phyloP scores from a whole-genome alignment of 2,113 vertebrate species.

The Lagopus leucura region DNA sequence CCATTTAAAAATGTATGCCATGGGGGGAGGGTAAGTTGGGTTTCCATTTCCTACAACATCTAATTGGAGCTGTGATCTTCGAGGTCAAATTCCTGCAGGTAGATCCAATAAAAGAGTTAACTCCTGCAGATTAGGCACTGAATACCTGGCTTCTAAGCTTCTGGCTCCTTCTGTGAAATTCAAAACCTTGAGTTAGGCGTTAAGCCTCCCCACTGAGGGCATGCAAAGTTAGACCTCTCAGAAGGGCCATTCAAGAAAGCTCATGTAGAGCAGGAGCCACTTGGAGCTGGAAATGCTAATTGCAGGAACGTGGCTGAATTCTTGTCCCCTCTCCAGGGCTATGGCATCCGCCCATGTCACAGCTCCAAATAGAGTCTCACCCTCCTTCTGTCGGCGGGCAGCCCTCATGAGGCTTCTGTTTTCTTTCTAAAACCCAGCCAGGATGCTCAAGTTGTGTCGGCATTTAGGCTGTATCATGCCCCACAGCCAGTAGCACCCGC shows the following conservation, averaged over 20 bases:
- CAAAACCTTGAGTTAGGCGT: slow-evolving; percentile 25
- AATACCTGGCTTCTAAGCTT: slow-evolving; percentile 38
- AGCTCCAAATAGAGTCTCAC: slow-evolving; percentile 54
- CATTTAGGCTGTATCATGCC: background rate
- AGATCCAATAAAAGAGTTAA: slow-evolving; percentile 36
- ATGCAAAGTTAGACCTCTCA: slow-evolving; percentile 46
- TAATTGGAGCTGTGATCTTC: background rate
- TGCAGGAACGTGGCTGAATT: slow-evolving; percentile 44
- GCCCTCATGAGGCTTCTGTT: background rate
- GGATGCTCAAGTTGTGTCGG: background rate
- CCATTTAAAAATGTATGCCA: background rate
- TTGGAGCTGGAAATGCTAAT: slow-evolving; percentile 65
- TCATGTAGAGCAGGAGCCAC: background rate
- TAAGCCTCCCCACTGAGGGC: slow-evolving; percentile 43
- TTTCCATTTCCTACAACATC: background rate
- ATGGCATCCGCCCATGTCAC: background rate
- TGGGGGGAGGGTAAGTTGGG: background rate
- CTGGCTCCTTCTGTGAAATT: slow-evolving; percentile 66
- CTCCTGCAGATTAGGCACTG: background rate
- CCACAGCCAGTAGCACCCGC: accelerated
- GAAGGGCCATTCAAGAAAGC: slow-evolving; percentile 61
- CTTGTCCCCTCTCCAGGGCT: slow-evolving; percentile 56
- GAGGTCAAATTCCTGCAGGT: slow-evolving; percentile 50
- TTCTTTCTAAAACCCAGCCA: slow-evolving; percentile 42
- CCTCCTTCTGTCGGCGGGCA: background rate